Percentiles rank a stretch among this genome's conserved stretches.
These are phyloP conservation scores for Aspidiotus destructor DNA, from an alignment of 2,888 invertebrate genomes.

Conservation along the genomic window DNA sequence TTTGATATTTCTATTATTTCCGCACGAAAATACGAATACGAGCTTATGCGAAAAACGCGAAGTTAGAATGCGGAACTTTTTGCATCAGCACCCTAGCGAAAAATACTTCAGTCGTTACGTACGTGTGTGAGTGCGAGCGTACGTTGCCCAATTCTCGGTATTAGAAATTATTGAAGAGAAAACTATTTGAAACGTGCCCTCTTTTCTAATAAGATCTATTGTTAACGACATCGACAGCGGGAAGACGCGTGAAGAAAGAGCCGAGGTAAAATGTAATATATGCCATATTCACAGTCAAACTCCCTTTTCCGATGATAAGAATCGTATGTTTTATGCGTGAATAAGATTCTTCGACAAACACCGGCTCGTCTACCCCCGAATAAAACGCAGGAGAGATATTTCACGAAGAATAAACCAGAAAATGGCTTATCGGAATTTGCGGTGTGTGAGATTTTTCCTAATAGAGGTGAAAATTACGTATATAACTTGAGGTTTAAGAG, in stretches of 20 bases:
- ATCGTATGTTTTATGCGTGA: constrained; percentile 27
- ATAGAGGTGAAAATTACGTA: too few species aligned
- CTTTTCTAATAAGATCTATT: constrained; percentile 31
- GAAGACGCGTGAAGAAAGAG: constrained; percentile 9
- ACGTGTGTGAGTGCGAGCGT: neutral
- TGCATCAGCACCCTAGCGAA: neutral
- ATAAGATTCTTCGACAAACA: constrained; percentile 13
- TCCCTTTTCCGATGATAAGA: constrained; percentile 26
- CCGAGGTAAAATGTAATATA: constrained; percentile 24
- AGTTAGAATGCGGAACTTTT: too few species aligned
- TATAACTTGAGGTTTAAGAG: too few species aligned
- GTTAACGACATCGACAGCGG: constrained; percentile 19
- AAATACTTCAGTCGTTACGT: neutral
- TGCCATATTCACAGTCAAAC: neutral
- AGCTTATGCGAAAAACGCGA: too few species aligned
- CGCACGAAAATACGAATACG: too few species aligned
- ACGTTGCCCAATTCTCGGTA: constrained; percentile 22
- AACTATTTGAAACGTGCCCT: constrained; percentile 32
- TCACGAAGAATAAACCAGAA: neutral
- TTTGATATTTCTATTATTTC: too few species aligned
- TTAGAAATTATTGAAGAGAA: constrained; percentile 32
- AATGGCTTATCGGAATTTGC: neutral
- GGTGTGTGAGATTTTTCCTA: neutral
- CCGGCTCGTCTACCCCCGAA: neutral
- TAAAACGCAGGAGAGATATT: neutral